Evolutionary conservation across 2,888 invertebrate genomes (phyloP), one percentile per base, ranked within the genome.

Genomic region (Drosophila diplacantha): DNA sequence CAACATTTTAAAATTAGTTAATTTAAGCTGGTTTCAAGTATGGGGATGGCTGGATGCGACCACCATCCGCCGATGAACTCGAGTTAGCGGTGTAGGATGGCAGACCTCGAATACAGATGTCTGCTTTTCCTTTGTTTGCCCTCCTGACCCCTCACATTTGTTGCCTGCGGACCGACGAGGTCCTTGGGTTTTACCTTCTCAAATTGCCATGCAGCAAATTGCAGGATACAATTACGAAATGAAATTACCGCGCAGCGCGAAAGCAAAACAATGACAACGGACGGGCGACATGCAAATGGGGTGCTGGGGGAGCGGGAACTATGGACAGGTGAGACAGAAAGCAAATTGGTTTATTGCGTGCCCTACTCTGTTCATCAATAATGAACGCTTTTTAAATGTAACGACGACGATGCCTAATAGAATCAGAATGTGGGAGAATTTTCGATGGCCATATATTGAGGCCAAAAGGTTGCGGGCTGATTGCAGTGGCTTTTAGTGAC

Each of bases 271-370:
- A 60, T 64, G 51, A 22, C 22, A 22, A 22, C 22, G 5, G 22
- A 34, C 46, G 35, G 43, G 41, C 16, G 35, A 37, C 18, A 32
- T 39, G 22, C 32, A 18, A 32, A 26, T 26, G 9, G 5, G 16
- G 46, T 22, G 29, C 39, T 34, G 11, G 9, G 32, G 20, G 7
- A 16, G 12, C 20, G 24, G n/a, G n/a, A 22, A 22, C 14, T 7
- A 16, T 31, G 22, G 26, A 43, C 64, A 41, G 65, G 49, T 55
- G 58, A n/a, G 39, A 46, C 51, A 41, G 50, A 60, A 50, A 41
- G 34, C 39, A 78, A 73, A 76, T 80, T 72, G 61, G 65, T 64
- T 73, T 72, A 72, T 80, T 53, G 75, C 72, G 63, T 76, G 73
- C 60, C 49, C 26, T 39, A 32, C 12, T 29, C 59, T 49, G 16